phyloP scores from a whole-genome alignment of 2,797 vertebrate genomes.

The Hemibagrus guttatus region DNA sequence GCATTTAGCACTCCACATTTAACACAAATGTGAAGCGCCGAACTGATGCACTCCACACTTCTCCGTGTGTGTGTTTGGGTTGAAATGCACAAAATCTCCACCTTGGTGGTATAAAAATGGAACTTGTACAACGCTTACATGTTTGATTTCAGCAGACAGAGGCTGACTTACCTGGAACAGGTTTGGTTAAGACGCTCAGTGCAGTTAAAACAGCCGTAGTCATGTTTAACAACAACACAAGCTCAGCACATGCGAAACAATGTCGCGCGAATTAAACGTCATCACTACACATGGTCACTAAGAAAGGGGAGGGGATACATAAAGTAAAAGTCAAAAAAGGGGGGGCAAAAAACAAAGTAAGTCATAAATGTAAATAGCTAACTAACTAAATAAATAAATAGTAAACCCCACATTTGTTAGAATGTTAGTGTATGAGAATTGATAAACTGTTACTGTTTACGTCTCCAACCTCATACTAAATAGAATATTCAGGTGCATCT shows the following conservation, averaged over 20 bases:
- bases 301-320: neutral
- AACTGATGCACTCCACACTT: neutral
- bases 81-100: neutral
- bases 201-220: constrained; percentile 40
- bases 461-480: neutral
- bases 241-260: neutral
- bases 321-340: constrained; percentile 36
- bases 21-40: too few species aligned
- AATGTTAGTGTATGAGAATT: neutral
- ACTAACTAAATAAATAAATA: neutral
- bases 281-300: neutral
- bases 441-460: neutral
- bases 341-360: neutral
- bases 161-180: constrained; percentile 44
- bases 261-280: constrained; percentile 34
- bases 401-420: neutral
- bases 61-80: neutral
- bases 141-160: neutral
- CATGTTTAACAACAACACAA: constrained; percentile 35
- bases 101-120: neutral
- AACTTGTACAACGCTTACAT: neutral
- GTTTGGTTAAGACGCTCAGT: constrained; percentile 53
- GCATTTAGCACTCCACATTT: too few species aligned
- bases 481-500: too few species aligned
- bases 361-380: constrained; percentile 5